These are phyloP conservation scores for Nasonia vitripennis DNA, from an alignment of 1,140 invertebrate species.

Conservation along the genomic window DNA sequence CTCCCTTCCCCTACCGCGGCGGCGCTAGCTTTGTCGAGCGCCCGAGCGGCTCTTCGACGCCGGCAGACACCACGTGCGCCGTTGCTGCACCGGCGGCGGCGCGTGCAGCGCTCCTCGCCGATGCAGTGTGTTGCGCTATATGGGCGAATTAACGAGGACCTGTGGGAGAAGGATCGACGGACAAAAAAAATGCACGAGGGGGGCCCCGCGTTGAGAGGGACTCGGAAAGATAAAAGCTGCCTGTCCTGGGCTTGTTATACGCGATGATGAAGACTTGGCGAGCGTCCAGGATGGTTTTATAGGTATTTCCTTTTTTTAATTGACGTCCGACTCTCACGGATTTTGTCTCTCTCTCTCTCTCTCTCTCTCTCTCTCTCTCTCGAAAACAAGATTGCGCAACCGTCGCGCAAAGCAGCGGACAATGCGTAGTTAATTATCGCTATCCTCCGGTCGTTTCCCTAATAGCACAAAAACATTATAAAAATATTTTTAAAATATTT, in stretches of 20 bases:
- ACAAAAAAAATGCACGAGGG: background rate
- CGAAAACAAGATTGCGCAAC: too few relatives aligned
- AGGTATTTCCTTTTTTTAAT: background rate
- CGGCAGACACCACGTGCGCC: conserved; percentile 59
- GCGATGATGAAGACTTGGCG: background rate
- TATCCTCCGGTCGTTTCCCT: too few relatives aligned
- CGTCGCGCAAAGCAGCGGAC: too few relatives aligned
- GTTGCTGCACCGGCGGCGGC: background rate
- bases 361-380: too few relatives aligned
- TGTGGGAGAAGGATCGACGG: conserved; percentile 17
- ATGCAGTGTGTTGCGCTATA: too few relatives aligned
- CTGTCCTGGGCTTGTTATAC: background rate
- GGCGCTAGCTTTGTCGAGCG: background rate
- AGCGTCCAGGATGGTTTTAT: background rate
- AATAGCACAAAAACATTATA: too few relatives aligned
- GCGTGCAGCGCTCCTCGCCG: background rate
- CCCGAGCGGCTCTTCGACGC: conserved; percentile 5
- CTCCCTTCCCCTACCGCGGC: background rate
- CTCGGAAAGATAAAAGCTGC: background rate
- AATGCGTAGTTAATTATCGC: too few relatives aligned
- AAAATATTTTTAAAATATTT: too few relatives aligned
- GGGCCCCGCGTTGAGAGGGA: background rate
- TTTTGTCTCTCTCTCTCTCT: too few relatives aligned
- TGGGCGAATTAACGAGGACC: conserved; percentile 35
- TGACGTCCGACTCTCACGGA: background rate